Conservation (phyloP, 2,113 vertebrate species). For the Heterotis niloticus region DNA sequence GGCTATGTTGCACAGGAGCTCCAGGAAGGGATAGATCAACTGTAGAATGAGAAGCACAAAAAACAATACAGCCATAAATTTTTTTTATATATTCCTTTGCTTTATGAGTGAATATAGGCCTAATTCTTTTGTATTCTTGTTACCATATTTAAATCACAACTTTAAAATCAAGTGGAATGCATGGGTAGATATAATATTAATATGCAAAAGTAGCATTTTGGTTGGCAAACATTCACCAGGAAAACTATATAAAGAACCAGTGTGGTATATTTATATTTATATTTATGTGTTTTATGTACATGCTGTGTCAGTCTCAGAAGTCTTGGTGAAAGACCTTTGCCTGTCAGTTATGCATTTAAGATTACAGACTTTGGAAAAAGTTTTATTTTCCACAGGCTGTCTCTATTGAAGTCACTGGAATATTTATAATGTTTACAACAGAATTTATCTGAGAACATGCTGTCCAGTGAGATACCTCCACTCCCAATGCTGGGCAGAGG, state of each 20-base stretch:
- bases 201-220: too few relatives aligned
- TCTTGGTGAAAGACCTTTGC: too few relatives aligned
- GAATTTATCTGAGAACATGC: slow-evolving; percentile 9
- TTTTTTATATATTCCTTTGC: not conserved
- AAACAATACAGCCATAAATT: too few relatives aligned
- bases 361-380: too few relatives aligned
- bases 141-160: not conserved
- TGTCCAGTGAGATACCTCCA: not conserved
- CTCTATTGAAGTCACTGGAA: not conserved
- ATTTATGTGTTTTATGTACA: too few relatives aligned
- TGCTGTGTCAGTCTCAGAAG: too few relatives aligned
- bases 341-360: too few relatives aligned
- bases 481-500: slow-evolving; percentile 17
- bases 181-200: not conserved
- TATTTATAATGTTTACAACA: slow-evolving; percentile 10
- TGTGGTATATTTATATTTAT: too few relatives aligned
- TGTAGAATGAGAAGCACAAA: not conserved
- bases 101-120: not conserved
- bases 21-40: not conserved
- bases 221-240: too few relatives aligned
- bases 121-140: not conserved
- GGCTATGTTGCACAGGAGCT: too few relatives aligned
- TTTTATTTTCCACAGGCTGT: too few relatives aligned
- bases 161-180: not conserved
- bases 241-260: too few relatives aligned